A percentile compares a stretch with the other conserved stretches of the same genome.
These are phyloP conservation scores for Ictalurus furcatus DNA, from an alignment of 2,113 vertebrate species.

Conservation along the genomic window DNA sequence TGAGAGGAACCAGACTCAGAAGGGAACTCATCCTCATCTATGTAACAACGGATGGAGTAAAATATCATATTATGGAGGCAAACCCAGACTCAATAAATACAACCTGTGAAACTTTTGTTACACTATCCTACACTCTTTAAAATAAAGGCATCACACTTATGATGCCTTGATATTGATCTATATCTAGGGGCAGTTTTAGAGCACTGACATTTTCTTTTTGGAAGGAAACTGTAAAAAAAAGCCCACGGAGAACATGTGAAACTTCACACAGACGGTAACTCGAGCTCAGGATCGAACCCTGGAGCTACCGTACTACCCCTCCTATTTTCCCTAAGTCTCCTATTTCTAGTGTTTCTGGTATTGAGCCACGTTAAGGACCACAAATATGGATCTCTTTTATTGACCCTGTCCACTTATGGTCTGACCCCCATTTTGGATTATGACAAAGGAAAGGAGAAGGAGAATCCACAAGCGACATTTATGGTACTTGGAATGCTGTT, in stretches of 20 bases:
- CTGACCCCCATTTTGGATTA: constrained; percentile 31
- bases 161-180: too few species aligned
- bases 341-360: constrained; percentile 20
- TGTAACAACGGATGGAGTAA: too few species aligned
- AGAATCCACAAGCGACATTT: constrained; percentile 21
- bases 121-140: not conserved
- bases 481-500: constrained; percentile 18
- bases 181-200: not conserved
- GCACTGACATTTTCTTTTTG: not conserved
- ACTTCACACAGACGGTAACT: not conserved
- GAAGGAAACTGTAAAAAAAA: not conserved
- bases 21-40: too few species aligned
- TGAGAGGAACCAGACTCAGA: too few species aligned
- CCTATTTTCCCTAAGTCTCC: not conserved
- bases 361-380: constrained; percentile 14
- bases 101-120: not conserved
- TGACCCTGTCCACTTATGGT: constrained; percentile 32
- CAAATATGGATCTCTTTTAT: constrained; percentile 29
- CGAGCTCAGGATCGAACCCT: not conserved
- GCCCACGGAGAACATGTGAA: not conserved
- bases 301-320: not conserved
- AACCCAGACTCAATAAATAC: not conserved
- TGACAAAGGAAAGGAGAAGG: constrained; percentile 21
- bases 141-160: not conserved
- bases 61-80: not conserved